These are phyloP conservation scores for Gyps fulvus DNA, from an alignment of 2,113 vertebrate genomes.

Conservation along the genomic window DNA sequence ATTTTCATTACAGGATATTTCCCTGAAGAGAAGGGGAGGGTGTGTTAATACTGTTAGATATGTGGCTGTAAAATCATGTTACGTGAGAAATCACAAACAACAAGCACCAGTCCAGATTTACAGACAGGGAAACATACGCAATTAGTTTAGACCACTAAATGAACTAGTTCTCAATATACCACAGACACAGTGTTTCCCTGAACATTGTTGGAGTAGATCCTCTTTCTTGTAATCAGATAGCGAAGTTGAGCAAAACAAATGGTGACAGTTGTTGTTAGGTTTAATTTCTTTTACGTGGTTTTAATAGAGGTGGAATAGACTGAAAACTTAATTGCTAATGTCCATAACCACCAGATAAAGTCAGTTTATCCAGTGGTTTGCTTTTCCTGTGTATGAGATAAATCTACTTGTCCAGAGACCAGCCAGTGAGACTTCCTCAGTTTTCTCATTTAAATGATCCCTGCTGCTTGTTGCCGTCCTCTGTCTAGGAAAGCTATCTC, in stretches of 20 bases:
- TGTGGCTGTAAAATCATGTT: neutral
- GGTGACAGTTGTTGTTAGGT: neutral
- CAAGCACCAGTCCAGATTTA: neutral
- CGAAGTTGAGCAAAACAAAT: neutral
- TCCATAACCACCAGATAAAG: neutral
- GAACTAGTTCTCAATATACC: neutral
- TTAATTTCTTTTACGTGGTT: neutral
- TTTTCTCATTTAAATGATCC: neutral
- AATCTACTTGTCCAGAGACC: neutral
- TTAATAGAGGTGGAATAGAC: neutral
- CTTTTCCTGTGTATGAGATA: neutral
- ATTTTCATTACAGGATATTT: conserved; percentile 16
- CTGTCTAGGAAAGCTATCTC: neutral
- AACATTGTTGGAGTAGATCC: neutral
- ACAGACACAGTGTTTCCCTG: neutral
- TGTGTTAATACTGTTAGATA: neutral
- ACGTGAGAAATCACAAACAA: neutral
- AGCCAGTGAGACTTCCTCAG: fast-evolving
- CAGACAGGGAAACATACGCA: neutral
- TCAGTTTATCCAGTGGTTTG: neutral
- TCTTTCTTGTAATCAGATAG: neutral
- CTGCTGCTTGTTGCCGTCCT: neutral
- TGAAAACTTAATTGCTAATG: neutral
- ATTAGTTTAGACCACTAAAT: neutral
- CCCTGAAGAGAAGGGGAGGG: neutral